Percentiles rank a stretch among this genome's conserved stretches.
Evolutionary conservation across 1,140 invertebrate species (phyloP).

Genomic region (Caenorhabditis brenneri): DNA sequence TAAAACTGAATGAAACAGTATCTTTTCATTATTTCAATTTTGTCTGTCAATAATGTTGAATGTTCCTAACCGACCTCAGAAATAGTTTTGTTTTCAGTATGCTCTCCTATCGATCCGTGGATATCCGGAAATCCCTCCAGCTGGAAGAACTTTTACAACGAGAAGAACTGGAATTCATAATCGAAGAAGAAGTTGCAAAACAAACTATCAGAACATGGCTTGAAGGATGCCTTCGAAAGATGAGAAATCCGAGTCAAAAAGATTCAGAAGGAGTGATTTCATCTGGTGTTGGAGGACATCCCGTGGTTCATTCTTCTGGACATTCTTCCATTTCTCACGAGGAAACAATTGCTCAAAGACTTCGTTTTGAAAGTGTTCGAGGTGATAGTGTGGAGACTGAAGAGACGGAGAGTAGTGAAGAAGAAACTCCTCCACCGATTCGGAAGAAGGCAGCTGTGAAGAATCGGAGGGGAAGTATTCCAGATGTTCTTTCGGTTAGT

Average conservation of each 20-base stretch:
- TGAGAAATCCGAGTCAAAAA: slow-evolving; percentile 60
- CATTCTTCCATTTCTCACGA: slow-evolving; percentile 21
- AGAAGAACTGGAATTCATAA: slow-evolving; percentile 97
- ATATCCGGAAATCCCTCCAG: slow-evolving; percentile 95
- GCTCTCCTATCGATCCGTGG: slow-evolving; percentile 97
- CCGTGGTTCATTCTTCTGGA: background rate
- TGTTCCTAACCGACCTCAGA: no score
- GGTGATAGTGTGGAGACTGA: background rate
- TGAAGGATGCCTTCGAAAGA: slow-evolving; percentile 73
- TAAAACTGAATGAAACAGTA: background rate
- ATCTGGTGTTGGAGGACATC: slow-evolving; percentile 4
- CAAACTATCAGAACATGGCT: slow-evolving; percentile 84
- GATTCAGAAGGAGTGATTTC: slow-evolving; percentile 50
- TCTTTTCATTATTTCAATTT: background rate
- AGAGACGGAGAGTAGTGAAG: slow-evolving; percentile 46
- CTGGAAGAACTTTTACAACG: slow-evolving; percentile 94
- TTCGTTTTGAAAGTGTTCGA: slow-evolving; percentile 42
- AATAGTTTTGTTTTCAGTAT: slow-evolving; percentile 83
- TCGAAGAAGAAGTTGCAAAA: slow-evolving; percentile 99
- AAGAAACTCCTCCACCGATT: slow-evolving; percentile 43
- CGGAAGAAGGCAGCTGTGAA: slow-evolving; percentile 46
- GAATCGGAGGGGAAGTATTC: slow-evolving; percentile 62
- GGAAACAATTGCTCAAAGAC: slow-evolving; percentile 43
- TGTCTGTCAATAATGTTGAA: no score
- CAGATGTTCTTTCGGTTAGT: slow-evolving; percentile 59